Percentiles rank a stretch among this genome's conserved stretches.
Conservation (phyloP, 2,888 invertebrate genomes). For the Acanthosepion lycidas region DNA sequence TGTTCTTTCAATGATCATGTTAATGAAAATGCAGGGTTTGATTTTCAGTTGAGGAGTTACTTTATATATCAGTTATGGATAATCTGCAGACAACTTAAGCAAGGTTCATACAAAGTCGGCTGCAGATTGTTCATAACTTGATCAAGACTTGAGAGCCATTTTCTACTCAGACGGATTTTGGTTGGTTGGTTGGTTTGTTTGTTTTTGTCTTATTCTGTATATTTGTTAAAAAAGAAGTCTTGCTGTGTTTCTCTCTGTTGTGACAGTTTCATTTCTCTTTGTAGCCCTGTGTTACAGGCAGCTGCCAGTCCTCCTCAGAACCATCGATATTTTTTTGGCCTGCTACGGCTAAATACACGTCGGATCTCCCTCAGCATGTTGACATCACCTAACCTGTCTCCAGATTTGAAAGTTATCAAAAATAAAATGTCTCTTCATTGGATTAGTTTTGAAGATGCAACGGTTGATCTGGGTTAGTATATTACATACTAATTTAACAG, state of each 20-base stretch:
- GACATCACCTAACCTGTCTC: slow-evolving; percentile 87
- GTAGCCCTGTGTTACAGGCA: slow-evolving; percentile 84
- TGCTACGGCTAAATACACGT: slow-evolving; percentile 85
- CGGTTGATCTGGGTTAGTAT: slow-evolving; percentile 83
- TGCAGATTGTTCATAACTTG: too few species aligned
- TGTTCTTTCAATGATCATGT: too few species aligned
- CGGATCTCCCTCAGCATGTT: slow-evolving; percentile 91
- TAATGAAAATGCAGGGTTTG: too few species aligned
- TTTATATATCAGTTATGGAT: too few species aligned
- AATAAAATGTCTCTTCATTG: slow-evolving; percentile 89
- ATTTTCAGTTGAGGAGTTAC: too few species aligned
- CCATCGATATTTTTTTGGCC: slow-evolving; percentile 89
- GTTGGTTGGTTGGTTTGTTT: too few species aligned
- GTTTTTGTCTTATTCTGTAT: background rate
- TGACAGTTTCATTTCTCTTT: slow-evolving; percentile 39
- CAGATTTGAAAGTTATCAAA: slow-evolving; percentile 86
- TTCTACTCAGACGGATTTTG: too few species aligned
- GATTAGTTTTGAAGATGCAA: slow-evolving; percentile 96
- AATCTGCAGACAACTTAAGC: too few species aligned
- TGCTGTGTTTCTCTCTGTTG: background rate
- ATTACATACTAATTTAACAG: too few species aligned
- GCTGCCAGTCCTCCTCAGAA: slow-evolving; percentile 81
- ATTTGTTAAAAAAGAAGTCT: background rate
- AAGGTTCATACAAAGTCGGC: too few species aligned
- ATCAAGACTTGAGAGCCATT: too few species aligned